phyloP scores from a whole-genome alignment of 2,797 vertebrate species.

The Myiotriccus ornatus region DNA sequence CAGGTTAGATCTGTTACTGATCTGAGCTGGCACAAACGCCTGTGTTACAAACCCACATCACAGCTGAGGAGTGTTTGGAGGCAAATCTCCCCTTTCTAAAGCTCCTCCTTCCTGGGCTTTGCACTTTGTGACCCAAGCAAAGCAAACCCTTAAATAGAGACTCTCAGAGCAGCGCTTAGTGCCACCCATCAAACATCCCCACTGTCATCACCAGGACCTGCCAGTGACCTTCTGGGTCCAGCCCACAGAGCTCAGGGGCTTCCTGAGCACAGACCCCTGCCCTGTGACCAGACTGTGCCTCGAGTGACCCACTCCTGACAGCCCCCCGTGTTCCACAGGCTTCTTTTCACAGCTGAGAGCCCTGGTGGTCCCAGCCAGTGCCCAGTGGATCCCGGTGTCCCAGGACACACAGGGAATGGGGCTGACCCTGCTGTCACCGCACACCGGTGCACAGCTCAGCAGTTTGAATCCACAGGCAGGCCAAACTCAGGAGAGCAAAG shows the following conservation, averaged over 20 bases:
- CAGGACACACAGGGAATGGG: not conserved
- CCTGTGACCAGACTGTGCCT: not conserved
- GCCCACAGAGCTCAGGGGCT: not conserved
- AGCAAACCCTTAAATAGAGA: not conserved
- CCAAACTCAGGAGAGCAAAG: not conserved
- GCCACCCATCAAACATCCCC: not conserved
- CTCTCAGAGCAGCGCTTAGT: not conserved
- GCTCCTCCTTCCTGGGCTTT: not conserved
- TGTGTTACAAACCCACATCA: not conserved
- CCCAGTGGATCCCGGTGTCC: accelerated
- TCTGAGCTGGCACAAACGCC: not conserved
- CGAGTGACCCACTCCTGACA: not conserved
- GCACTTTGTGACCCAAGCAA: not conserved
- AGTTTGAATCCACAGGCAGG: not conserved
- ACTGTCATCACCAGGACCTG: not conserved
- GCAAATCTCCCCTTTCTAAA: not conserved
- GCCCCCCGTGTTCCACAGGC: not conserved
- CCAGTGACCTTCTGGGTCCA: not conserved
- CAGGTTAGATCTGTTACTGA: not conserved
- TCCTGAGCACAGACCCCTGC: not conserved
- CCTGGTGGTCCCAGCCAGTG: accelerated
- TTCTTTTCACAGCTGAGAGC: not conserved
- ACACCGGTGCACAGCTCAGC: not conserved
- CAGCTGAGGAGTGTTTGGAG: not conserved
- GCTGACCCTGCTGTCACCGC: not conserved